Percentiles rank a stretch among this genome's conserved stretches.
phyloP scores from a whole-genome alignment of 1,140 invertebrate genomes.

The Palaemon carinicauda region DNA sequence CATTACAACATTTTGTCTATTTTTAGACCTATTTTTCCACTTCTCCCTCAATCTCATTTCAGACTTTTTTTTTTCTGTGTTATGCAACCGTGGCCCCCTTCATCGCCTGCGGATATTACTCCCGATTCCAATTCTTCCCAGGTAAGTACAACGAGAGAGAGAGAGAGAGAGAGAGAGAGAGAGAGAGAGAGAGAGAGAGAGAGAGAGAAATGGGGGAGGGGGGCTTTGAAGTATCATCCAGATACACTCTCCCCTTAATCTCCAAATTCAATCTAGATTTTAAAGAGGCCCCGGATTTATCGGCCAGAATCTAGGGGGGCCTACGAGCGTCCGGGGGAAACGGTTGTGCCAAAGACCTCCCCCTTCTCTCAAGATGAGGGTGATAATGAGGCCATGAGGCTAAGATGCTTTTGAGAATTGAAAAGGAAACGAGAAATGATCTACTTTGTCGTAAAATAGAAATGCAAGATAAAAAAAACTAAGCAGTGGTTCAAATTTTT shows the following conservation, averaged over 20 bases:
- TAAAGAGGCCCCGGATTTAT: background rate
- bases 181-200: background rate
- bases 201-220: background rate
- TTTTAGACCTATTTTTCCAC: background rate
- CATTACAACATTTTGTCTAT: background rate
- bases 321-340: background rate
- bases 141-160: background rate
- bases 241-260: background rate
- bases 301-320: background rate
- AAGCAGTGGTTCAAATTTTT: background rate
- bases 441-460: no score
- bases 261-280: conserved; percentile 8
- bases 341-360: background rate
- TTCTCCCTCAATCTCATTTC: background rate
- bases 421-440: no score
- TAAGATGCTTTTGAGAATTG: no score
- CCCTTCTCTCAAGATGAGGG: no score
- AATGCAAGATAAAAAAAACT: no score
- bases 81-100: background rate
- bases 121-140: background rate
- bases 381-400: no score
- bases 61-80: background rate
- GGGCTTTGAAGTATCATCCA: no score
- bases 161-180: background rate
- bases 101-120: background rate